Conservation (phyloP, 2,113 vertebrate genomes). For the Hypanus sabinus region DNA sequence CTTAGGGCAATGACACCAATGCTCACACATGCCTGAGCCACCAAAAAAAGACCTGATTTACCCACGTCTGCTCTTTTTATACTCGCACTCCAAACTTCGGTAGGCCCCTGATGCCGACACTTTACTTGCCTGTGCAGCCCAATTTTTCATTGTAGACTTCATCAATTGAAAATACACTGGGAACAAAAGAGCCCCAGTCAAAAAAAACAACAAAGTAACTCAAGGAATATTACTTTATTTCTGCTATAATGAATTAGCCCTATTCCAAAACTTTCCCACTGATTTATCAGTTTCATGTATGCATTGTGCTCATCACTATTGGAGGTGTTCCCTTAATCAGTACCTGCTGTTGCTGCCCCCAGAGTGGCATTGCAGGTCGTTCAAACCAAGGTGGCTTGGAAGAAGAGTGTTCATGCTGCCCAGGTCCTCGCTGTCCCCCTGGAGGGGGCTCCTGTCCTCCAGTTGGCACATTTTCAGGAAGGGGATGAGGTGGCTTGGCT, state of each 20-base stretch:
- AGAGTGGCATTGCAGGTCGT: conserved; percentile 74
- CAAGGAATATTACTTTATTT: not conserved
- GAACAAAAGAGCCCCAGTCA: not conserved
- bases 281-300: not conserved
- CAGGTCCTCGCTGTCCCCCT: conserved; percentile 60
- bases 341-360: conserved; percentile 72
- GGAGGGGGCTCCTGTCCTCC: conserved; percentile 60
- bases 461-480: conserved; percentile 58
- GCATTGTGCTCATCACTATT: conserved; percentile 49
- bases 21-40: too few species aligned
- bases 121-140: too few species aligned
- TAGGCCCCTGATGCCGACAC: too few species aligned
- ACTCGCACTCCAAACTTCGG: too few species aligned
- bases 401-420: conserved; percentile 68
- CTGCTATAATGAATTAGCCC: not conserved
- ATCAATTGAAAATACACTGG: not conserved
- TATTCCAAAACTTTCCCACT: not conserved
- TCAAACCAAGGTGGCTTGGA: conserved; percentile 88
- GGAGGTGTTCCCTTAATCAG: conserved; percentile 42
- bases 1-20: too few species aligned
- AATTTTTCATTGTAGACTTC: not conserved
- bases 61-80: too few species aligned
- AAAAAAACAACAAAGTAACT: too few species aligned
- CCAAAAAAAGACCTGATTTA: too few species aligned
- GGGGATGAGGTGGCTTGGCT: conserved; percentile 72